Base-by-base conservation (phyloP, 2,113 vertebrate species). In the Xenopus laevis region DNA sequence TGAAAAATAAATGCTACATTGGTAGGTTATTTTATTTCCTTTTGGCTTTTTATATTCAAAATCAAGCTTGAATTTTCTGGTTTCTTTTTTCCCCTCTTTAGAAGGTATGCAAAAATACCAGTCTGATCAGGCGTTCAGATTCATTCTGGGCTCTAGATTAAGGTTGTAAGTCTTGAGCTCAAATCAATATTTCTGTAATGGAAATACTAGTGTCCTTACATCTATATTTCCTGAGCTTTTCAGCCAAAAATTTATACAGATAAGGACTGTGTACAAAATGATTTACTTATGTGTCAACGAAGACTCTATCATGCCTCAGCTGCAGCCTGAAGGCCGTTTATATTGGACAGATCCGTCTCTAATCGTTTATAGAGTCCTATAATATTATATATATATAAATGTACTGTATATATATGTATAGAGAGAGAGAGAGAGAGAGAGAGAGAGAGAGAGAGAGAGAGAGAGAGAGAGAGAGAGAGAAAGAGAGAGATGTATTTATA, bases 281-380 rank as follows among this genome's bases (percentile, higher is more conserved):
- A 83, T 82, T 82, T 80, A 83, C 81, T 84, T 74, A 60, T 44
- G 71, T 81, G 85, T 84, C 86, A 81, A 69, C 15, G 33, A 65
- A 84, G 81, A 79, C 79, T 77, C 72, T 7, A 58, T 66, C 77
- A 71, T 80, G 83, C 82, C 79, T 84, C 68, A 83, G 78, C 80
- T 76, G 8, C 33, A 71, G 58, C 20, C 47, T 57, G 78, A 80
- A 79, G 67, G 71, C 73, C 68, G 80, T 73, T 73, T 71, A 77
- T 79, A 82, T 78, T 69, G 81, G 80, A 80, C 20, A 50, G 18
- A 21, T 67, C 11, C 12, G n/a, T n/a, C 21, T 13, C 18, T 67
- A 47, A 67, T 67, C 46, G 15, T 67, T 13, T 2, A 45, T 6
- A 23, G 1, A 13, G 20, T 67, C 4, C 20, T 27, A 13, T 23